phyloP scores from a whole-genome alignment of 1,140 invertebrate genomes.

The Calycopis cecrops region DNA sequence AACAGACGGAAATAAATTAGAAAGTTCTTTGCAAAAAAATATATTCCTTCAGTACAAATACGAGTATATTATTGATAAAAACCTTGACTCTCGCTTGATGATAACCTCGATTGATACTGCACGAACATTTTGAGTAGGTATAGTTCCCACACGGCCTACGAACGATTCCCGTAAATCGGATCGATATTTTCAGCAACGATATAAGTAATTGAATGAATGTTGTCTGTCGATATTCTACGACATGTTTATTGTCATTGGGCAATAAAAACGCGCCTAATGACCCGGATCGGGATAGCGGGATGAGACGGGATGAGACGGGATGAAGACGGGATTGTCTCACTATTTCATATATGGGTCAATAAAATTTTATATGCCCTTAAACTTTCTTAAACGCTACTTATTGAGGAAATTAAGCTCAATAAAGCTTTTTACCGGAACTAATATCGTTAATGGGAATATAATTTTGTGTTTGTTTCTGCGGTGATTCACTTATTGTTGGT shows the following conservation, averaged over 20 bases:
- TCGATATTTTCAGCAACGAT: not conserved
- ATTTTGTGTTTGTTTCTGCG: not conserved
- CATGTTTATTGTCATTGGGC: conserved; percentile 68
- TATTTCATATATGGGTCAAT: conserved; percentile 71
- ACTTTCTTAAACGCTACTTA: conserved; percentile 56
- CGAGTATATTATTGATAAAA: no score
- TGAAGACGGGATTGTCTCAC: conserved; percentile 55
- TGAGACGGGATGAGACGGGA: conserved; percentile 37
- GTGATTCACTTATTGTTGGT: no score
- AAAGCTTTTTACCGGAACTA: not conserved
- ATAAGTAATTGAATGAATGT: conserved; percentile 60
- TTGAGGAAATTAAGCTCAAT: conserved; percentile 35
- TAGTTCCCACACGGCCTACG: no score
- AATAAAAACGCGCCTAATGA: conserved; percentile 73
- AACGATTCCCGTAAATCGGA: no score
- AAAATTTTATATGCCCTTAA: conserved; percentile 73
- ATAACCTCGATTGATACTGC: no score
- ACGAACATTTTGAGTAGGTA: no score
- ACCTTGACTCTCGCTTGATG: no score
- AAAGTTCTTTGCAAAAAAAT: no score
- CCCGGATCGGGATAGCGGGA: conserved; percentile 43
- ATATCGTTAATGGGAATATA: not conserved
- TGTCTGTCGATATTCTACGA: conserved; percentile 70
- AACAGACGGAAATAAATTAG: no score
- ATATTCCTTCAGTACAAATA: no score